These are phyloP conservation scores for Maniola hyperantus DNA, from an alignment of 2,888 invertebrate genomes.

Conservation along the genomic window DNA sequence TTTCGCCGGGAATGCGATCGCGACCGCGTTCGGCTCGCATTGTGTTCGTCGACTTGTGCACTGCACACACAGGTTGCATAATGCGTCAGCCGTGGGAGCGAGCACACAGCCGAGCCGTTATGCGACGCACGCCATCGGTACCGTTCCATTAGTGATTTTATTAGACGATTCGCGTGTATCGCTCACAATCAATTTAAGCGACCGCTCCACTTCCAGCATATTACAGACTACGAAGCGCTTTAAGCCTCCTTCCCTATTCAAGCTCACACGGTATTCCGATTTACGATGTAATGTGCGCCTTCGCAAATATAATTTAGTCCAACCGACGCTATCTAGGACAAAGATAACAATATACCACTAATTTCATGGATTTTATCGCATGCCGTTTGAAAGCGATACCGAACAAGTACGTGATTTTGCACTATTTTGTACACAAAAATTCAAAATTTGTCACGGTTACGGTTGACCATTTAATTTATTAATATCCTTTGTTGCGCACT, in stretches of 20 bases:
- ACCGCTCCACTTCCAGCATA: slow-evolving; percentile 68
- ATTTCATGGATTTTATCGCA: slow-evolving; percentile 44
- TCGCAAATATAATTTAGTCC: slow-evolving; percentile 55
- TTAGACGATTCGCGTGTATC: slow-evolving; percentile 79
- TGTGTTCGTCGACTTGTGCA: slow-evolving; percentile 60
- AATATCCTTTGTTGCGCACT: slow-evolving; percentile 30
- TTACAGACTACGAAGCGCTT: slow-evolving; percentile 64
- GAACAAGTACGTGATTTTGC: slow-evolving; percentile 27
- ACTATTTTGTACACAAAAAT: slow-evolving; percentile 31
- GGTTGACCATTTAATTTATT: slow-evolving; percentile 33
- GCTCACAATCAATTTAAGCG: slow-evolving; percentile 75
- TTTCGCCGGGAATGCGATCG: slow-evolving; percentile 60
- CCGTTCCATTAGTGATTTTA: slow-evolving; percentile 81
- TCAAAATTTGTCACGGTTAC: slow-evolving; percentile 31
- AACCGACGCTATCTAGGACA: slow-evolving; percentile 52
- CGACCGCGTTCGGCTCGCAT: slow-evolving; percentile 62
- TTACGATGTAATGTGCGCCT: slow-evolving; percentile 39
- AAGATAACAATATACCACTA: slow-evolving; percentile 53
- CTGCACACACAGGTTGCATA: slow-evolving; percentile 65
- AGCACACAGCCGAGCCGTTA: slow-evolving; percentile 66
- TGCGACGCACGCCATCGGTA: slow-evolving; percentile 78
- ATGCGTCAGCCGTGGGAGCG: slow-evolving; percentile 77
- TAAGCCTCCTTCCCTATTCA: slow-evolving; percentile 58
- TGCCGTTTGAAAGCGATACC: slow-evolving; percentile 32
- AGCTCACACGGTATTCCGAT: slow-evolving; percentile 49